Evolutionary conservation across 2,888 invertebrate genomes (phyloP).

Genomic region (Alitta virens): DNA sequence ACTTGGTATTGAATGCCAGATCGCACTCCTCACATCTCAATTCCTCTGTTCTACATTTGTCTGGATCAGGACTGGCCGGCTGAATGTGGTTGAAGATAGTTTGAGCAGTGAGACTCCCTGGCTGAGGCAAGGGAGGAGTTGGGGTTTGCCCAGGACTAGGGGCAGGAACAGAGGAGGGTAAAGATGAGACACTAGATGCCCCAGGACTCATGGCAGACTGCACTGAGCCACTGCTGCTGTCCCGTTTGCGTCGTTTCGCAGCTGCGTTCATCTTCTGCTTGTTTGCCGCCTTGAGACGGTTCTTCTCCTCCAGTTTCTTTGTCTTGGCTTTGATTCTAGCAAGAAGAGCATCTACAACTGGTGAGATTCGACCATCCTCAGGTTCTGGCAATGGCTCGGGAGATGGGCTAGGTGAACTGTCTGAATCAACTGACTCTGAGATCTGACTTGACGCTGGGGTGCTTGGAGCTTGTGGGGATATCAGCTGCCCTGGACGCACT

Average conservation of each 20-base stretch:
- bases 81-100: not conserved
- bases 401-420: not conserved
- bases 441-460: not conserved
- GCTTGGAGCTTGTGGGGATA: not conserved
- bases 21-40: slow-evolving; percentile 10
- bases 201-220: not conserved
- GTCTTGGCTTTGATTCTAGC: not conserved
- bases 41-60: not conserved
- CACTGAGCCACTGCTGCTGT: not conserved
- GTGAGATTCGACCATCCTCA: not conserved
- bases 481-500: no score
- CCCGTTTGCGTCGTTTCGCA: not conserved
- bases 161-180: not conserved
- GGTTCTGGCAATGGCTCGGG: not conserved
- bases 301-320: not conserved
- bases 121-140: not conserved
- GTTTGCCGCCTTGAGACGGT: not conserved
- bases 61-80: not conserved
- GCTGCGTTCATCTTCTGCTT: not conserved
- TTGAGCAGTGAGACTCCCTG: not conserved
- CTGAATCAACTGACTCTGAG: not conserved
- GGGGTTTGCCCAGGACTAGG: not conserved
- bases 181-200: not conserved
- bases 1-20: slow-evolving; percentile 6
- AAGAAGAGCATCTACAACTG: not conserved